These are phyloP conservation scores for Peromyscus attwateri DNA, from an alignment of 2,797 vertebrate genomes.

Conservation along the genomic window DNA sequence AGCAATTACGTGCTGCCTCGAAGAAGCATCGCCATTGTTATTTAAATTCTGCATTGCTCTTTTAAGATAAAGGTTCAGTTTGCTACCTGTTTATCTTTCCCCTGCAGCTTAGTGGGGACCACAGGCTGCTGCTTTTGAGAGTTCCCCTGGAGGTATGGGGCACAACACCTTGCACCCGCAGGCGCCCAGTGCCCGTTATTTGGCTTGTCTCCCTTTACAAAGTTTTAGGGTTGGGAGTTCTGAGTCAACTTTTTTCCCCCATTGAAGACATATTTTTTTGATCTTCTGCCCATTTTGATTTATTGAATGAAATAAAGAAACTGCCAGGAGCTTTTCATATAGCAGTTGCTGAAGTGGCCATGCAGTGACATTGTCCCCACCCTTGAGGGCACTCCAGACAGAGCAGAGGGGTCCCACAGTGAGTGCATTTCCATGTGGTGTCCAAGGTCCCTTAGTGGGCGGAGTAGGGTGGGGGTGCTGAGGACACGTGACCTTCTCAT, in stretches of 20 bases:
- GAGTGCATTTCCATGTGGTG: background rate
- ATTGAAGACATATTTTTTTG: background rate
- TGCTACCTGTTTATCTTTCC: conserved; percentile 76
- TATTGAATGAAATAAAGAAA: conserved; percentile 24
- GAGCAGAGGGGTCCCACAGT: too few relatives aligned
- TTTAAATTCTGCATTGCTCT: conserved; percentile 73
- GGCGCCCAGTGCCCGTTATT: background rate
- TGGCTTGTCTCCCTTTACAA: conserved; percentile 43
- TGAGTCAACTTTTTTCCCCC: background rate
- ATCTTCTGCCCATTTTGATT: conserved; percentile 54
- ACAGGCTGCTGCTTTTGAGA: background rate
- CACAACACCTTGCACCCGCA: background rate
- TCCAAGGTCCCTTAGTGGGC: background rate
- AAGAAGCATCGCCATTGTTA: conserved; percentile 65
- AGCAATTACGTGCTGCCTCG: conserved; percentile 54
- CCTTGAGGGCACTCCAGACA: background rate
- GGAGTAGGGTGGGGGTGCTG: background rate
- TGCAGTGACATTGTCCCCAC: background rate
- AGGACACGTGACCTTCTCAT: background rate
- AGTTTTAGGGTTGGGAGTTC: conserved; percentile 47
- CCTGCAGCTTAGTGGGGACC: conserved; percentile 55
- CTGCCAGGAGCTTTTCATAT: background rate
- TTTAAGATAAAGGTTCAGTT: conserved; percentile 75
- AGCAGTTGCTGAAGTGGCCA: background rate
- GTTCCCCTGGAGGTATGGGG: background rate